Percentiles rank a stretch among this genome's conserved stretches.
phyloP scores from a whole-genome alignment of 2,113 vertebrate species.

The Nerophis ophidion region DNA sequence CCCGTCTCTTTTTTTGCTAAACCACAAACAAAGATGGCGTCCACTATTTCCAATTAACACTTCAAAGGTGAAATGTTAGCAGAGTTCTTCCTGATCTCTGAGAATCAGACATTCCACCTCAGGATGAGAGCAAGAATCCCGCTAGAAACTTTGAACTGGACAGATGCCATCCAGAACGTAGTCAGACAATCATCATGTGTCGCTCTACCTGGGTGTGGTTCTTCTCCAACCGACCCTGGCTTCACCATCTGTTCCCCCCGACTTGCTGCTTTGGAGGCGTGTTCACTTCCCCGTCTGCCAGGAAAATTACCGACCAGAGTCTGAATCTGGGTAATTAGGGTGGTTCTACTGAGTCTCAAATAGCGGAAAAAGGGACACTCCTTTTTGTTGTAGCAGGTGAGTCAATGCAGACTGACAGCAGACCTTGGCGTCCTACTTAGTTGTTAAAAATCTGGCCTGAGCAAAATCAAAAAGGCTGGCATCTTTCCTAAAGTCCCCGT shows the following conservation, averaged over 20 bases:
- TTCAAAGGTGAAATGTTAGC: slow-evolving; percentile 56
- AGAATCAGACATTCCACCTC: slow-evolving; percentile 54
- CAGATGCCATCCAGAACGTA: background rate
- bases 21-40: slow-evolving; percentile 64
- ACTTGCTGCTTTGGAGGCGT: background rate
- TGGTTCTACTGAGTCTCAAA: slow-evolving; percentile 48
- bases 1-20: background rate
- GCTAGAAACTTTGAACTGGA: slow-evolving; percentile 13
- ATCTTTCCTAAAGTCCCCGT: background rate
- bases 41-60: slow-evolving; percentile 63
- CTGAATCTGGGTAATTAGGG: slow-evolving; percentile 34
- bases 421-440: background rate
- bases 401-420: slow-evolving; percentile 5
- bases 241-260: background rate
- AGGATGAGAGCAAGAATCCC: slow-evolving; percentile 27
- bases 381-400: slow-evolving; percentile 24
- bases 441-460: background rate
- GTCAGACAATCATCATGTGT: background rate
- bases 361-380: slow-evolving; percentile 29
- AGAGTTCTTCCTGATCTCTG: slow-evolving; percentile 33
- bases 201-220: background rate
- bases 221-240: background rate
- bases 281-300: slow-evolving; percentile 4
- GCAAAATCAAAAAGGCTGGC: background rate
- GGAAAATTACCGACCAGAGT: slow-evolving; percentile 16